phyloP scores from a whole-genome alignment of 2,797 vertebrate species.

The Sciurus vulgaris region DNA sequence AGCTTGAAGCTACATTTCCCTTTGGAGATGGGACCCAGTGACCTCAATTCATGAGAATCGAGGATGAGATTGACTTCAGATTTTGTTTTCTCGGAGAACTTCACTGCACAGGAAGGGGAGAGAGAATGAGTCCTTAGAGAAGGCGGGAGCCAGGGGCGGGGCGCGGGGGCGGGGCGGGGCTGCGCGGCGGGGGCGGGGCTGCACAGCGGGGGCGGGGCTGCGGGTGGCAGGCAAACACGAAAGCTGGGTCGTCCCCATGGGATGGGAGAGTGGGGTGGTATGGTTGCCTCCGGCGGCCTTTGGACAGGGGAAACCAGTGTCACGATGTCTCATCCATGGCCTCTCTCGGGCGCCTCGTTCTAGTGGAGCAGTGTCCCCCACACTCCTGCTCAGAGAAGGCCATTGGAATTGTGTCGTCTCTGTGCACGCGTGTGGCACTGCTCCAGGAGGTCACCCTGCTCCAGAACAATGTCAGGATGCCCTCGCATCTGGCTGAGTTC shows the following conservation, averaged over 20 bases:
- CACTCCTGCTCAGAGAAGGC: not conserved
- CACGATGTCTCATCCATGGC: not conserved
- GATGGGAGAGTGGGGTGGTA: not conserved
- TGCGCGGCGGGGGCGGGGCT: too few relatives aligned
- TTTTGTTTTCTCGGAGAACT: slow-evolving; percentile 43
- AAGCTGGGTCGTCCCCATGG: too few relatives aligned
- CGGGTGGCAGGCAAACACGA: fast-evolving
- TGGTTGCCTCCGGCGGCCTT: not conserved
- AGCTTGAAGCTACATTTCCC: slow-evolving; percentile 40
- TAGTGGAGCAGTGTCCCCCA: not conserved
- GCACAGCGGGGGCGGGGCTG: too few relatives aligned
- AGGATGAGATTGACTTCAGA: slow-evolving; percentile 29
- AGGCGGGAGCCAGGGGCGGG: not conserved
- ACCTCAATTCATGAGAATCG: slow-evolving; percentile 63
- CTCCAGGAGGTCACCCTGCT: not conserved
- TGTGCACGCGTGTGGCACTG: not conserved
- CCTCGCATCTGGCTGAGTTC: not conserved
- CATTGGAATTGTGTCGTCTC: not conserved
- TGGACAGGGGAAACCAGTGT: not conserved
- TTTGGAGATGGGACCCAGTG: slow-evolving; percentile 64
- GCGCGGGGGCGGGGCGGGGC: fast-evolving
- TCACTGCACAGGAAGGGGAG: not conserved
- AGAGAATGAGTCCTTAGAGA: too few relatives aligned
- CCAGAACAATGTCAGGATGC: not conserved
- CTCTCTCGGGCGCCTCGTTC: not conserved